Conservation (phyloP, 92 coral and sea anemone genomes). For the Galaxea fascicularis region DNA sequence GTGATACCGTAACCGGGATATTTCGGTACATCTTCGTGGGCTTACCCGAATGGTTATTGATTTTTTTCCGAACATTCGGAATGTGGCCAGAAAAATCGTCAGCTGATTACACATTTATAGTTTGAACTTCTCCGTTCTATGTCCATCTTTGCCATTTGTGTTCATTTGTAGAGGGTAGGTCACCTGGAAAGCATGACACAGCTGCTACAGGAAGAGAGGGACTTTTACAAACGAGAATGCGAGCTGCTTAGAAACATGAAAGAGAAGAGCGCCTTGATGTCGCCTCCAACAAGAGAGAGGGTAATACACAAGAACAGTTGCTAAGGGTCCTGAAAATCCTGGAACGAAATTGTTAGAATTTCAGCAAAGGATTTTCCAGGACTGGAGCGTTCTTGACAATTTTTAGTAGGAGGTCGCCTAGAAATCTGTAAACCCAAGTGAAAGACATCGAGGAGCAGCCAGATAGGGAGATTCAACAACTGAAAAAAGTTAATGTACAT, state of each 20-base stretch:
- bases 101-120: no score
- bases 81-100: no score
- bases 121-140: neutral
- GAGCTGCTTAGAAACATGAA: constrained; percentile 86
- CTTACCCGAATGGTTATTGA: no score
- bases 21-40: no score
- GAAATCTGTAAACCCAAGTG: neutral
- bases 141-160: neutral
- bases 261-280: constrained; percentile 73
- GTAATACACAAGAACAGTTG: constrained; percentile 27
- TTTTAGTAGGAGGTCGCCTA: neutral
- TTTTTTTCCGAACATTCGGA: no score
- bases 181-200: constrained; percentile 93
- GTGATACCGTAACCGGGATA: no score
- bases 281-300: constrained; percentile 90
- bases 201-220: constrained; percentile 95
- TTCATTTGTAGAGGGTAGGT: constrained; percentile 65
- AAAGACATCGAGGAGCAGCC: no score
- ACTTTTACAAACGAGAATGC: constrained; percentile 95
- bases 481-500: no score
- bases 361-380: no score
- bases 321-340: neutral
- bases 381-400: no score
- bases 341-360: neutral
- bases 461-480: no score